Base-by-base conservation (phyloP, 2,797 vertebrate genomes). In the Clarias fuscus region DNA sequence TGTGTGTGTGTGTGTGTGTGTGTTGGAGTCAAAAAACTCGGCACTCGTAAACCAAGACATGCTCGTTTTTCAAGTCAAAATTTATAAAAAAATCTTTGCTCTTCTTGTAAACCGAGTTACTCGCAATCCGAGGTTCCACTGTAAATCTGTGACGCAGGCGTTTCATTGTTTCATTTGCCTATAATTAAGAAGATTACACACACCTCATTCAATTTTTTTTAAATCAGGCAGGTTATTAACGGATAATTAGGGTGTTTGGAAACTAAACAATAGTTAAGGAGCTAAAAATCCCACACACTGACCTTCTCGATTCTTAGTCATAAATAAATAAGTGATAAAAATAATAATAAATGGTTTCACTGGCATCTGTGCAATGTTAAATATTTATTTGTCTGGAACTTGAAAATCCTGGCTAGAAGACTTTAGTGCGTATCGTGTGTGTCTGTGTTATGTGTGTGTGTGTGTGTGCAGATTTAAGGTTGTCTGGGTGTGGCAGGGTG, bases 401-500 rank as follows among this genome's bases (percentile, higher is more conserved):
- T 30, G 48, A 83, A 71, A 59, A 22, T 59, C 53, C 67, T 59
- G 67, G 20, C 67, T 59, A 18, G 48, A 82, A 56, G 40, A 18
- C n/a, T 22, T 33, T 24, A 13, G 0, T 58, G 80, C 33, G 33
- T 33, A 33, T 33, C 33, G 64, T 82, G 62, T 70, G 62, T 70
- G 37, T 71, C 18, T 40, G 67, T 30, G 33, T 37, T 70, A 15
- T 68, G 18, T 43, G 37, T 72, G 68, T 43, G 40, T 48, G 33
- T 22, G 70, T 72, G 70, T 72, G 70, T 24, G 30, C 20, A 20
- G 13, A 0, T 43, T 73, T 53, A 48, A 53, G 37, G 64, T 68
- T 76, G 33, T 76, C 33, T 65, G 86, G 58, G 87, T 48, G 85
- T 85, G 86, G 85, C 37, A 27, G 80, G 61, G 72, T 84, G 75